Conservation (phyloP, 2,797 vertebrate species). For the Centropyge bicolor region DNA sequence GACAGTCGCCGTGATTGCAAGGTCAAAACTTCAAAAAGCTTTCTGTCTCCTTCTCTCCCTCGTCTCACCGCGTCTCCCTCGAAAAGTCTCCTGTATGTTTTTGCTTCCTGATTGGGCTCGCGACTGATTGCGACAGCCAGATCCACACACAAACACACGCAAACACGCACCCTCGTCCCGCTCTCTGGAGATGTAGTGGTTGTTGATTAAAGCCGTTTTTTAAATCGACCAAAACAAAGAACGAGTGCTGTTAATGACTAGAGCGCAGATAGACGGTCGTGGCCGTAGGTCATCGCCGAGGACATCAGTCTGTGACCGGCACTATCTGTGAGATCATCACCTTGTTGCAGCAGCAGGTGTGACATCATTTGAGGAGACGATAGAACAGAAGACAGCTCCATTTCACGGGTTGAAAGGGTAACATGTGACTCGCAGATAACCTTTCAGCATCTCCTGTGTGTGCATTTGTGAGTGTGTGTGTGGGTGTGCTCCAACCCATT, state of each 20-base stretch:
- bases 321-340: slow-evolving; percentile 62
- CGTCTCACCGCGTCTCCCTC: slow-evolving; percentile 11
- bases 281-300: slow-evolving; percentile 64
- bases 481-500: slow-evolving; percentile 55
- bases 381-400: slow-evolving; percentile 44
- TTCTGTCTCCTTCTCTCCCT: neutral
- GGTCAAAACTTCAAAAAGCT: slow-evolving; percentile 55
- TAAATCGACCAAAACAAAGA: slow-evolving; percentile 38
- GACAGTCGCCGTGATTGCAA: slow-evolving; percentile 56
- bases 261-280: slow-evolving; percentile 45
- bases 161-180: slow-evolving; percentile 12
- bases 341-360: slow-evolving; percentile 54
- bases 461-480: slow-evolving; percentile 24
- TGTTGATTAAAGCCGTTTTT: slow-evolving; percentile 53
- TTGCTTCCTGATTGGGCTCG: slow-evolving; percentile 57
- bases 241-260: slow-evolving; percentile 41
- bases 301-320: slow-evolving; percentile 66
- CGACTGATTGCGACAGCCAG: slow-evolving; percentile 53
- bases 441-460: slow-evolving; percentile 62
- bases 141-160: slow-evolving; percentile 23
- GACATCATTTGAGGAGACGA: slow-evolving; percentile 64
- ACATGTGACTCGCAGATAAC: slow-evolving; percentile 74
- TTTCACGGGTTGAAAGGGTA: slow-evolving; percentile 58
- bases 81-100: slow-evolving; percentile 27
- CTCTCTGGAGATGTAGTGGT: slow-evolving; percentile 13